Evolutionary conservation across 2,113 vertebrate genomes (phyloP).

Genomic region (Zosterops lateralis): DNA sequence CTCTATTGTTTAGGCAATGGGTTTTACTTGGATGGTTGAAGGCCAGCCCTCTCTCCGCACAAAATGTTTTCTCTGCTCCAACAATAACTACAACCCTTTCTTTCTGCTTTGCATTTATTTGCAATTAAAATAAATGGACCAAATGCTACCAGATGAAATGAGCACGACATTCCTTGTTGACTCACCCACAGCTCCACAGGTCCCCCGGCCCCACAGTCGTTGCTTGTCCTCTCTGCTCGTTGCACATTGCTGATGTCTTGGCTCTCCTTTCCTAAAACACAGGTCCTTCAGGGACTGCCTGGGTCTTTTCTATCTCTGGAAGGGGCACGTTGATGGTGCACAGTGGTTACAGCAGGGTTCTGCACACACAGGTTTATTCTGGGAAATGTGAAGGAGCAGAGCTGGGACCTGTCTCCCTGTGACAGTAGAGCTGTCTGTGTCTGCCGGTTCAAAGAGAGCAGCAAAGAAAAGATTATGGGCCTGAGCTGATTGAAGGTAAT

Average conservation of each 20-base stretch:
- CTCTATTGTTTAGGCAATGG: slow-evolving; percentile 29
- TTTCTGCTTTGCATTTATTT: slow-evolving; percentile 47
- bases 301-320: background rate
- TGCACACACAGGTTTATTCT: background rate
- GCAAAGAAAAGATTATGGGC: background rate
- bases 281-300: background rate
- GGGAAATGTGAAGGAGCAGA: background rate
- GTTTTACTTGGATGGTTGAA: slow-evolving; percentile 24
- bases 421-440: rapidly evolving
- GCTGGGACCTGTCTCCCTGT: background rate
- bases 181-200: background rate
- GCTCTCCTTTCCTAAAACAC: background rate
- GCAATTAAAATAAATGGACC: slow-evolving; percentile 50
- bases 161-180: background rate
- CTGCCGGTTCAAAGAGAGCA: background rate
- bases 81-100: background rate
- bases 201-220: rapidly evolving
- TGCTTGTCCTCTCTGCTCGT: rapidly evolving
- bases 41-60: background rate
- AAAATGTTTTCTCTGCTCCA: slow-evolving; percentile 16
- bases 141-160: slow-evolving; percentile 20
- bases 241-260: background rate
- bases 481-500: background rate
- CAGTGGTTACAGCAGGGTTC: background rate
- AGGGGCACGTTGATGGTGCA: background rate